Evolutionary conservation across 1,140 invertebrate species (phyloP).

Genomic region (Drosophila dunni): DNA sequence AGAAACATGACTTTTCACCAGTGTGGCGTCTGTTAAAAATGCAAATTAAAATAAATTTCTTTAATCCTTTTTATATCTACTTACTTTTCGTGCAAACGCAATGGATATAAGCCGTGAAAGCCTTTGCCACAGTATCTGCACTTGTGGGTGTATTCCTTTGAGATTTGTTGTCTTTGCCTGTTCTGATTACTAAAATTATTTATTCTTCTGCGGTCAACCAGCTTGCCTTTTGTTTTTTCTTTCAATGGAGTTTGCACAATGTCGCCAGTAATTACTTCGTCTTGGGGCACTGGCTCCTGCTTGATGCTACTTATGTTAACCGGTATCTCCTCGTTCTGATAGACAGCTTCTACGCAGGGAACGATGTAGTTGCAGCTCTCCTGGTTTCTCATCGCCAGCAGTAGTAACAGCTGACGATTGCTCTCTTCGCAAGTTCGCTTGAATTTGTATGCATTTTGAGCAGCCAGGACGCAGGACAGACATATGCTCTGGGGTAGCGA

Average conservation of each 20-base stretch:
- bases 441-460: constrained; percentile 59
- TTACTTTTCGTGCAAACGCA: constrained; percentile 33
- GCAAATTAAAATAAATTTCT: constrained; percentile 9
- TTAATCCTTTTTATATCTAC: not conserved
- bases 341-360: constrained; percentile 23
- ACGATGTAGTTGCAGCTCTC: not conserved
- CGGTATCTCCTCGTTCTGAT: constrained; percentile 6
- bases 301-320: constrained; percentile 24
- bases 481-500: constrained; percentile 54
- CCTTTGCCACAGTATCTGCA: constrained; percentile 31
- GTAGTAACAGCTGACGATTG: constrained; percentile 9
- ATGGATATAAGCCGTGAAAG: constrained; percentile 12
- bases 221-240: not conserved
- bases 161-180: not conserved
- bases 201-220: not conserved
- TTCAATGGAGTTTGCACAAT: not conserved
- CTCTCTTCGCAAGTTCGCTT: constrained; percentile 50
- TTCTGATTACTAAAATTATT: not conserved
- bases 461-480: constrained; percentile 45
- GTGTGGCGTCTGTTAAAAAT: constrained; percentile 24
- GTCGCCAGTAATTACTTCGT: not conserved
- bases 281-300: constrained; percentile 6
- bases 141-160: constrained; percentile 2
- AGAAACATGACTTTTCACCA: constrained; percentile 31
- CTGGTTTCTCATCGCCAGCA: constrained; percentile 1